phyloP scores from a whole-genome alignment of 2,113 vertebrate genomes.

The Phoxinus phoxinus region DNA sequence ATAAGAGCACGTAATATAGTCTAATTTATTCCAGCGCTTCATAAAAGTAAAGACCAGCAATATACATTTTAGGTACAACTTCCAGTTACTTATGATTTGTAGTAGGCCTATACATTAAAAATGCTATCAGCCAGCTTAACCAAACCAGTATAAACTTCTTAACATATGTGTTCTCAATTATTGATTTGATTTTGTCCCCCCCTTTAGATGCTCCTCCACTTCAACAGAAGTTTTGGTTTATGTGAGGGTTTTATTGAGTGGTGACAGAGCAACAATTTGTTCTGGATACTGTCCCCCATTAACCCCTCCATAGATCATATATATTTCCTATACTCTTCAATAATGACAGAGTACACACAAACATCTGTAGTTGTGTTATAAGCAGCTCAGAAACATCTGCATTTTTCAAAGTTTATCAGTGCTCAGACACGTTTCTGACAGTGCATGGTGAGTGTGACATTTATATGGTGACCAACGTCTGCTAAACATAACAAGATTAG shows the following conservation, averaged over 20 bases:
- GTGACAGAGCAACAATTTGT: slow-evolving; percentile 15
- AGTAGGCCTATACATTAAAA: background rate
- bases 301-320: background rate
- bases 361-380: background rate
- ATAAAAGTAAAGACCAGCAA: background rate
- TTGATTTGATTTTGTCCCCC: no score
- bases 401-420: background rate
- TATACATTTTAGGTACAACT: background rate
- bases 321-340: slow-evolving; percentile 17
- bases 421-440: slow-evolving; percentile 14
- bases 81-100: background rate
- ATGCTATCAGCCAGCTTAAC: background rate
- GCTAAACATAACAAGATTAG: slow-evolving; percentile 53
- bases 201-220: slow-evolving; percentile 1
- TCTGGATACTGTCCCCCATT: background rate
- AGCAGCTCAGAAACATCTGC: slow-evolving; percentile 30
- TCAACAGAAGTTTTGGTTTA: background rate
- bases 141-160: background rate
- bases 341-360: background rate
- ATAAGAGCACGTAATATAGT: background rate
- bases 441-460: slow-evolving; percentile 47
- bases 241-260: background rate
- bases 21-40: background rate
- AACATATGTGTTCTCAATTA: background rate
- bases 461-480: slow-evolving; percentile 27